These are phyloP conservation scores for Hetaerina titia DNA, from an alignment of 2,888 invertebrate genomes.

Conservation along the genomic window DNA sequence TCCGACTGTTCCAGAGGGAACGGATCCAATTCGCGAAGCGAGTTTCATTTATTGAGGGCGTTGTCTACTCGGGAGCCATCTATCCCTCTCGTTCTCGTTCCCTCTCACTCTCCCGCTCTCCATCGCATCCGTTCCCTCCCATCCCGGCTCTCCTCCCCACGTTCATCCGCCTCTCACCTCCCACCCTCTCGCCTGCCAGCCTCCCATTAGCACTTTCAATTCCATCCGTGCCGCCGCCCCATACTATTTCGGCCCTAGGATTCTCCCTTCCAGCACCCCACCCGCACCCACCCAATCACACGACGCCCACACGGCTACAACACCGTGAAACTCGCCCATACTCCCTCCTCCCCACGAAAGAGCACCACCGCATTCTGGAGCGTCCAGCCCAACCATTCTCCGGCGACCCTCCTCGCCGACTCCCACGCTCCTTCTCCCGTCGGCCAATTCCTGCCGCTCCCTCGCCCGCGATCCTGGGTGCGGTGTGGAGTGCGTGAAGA, in stretches of 20 bases:
- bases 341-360: neutral
- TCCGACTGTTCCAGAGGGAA: neutral
- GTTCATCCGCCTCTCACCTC: neutral
- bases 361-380: neutral
- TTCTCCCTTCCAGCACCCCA: neutral
- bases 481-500: neutral
- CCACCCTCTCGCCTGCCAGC: constrained; percentile 33
- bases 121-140: neutral
- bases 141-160: neutral
- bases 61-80: constrained; percentile 32
- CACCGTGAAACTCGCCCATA: neutral
- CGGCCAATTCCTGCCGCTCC: neutral
- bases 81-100: neutral
- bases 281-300: neutral
- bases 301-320: neutral
- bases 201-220: constrained; percentile 55
- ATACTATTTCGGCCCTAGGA: neutral
- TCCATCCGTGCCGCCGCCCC: neutral
- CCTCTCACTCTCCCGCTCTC: neutral
- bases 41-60: constrained; percentile 62
- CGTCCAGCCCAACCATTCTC: neutral
- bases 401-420: neutral
- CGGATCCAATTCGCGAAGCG: constrained; percentile 22
- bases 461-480: neutral
- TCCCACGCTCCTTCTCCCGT: too few relatives aligned